These are phyloP conservation scores for Hippocampus guttulatus DNA, from an alignment of 2,113 vertebrate species.

Conservation along the genomic window DNA sequence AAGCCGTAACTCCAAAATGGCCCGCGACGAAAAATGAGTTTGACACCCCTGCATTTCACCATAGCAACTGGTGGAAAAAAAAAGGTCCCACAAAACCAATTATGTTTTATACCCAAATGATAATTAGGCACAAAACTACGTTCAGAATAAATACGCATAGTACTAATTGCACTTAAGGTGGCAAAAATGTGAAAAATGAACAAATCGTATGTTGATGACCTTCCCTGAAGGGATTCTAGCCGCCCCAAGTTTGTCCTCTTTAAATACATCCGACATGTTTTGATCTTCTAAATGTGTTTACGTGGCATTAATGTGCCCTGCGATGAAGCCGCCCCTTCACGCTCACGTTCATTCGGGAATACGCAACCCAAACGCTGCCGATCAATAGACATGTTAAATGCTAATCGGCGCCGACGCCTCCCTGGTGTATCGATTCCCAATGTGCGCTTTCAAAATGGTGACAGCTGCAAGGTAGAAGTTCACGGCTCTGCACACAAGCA, in stretches of 20 bases:
- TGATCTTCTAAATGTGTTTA: conserved; percentile 30
- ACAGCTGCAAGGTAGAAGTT: conserved; percentile 22
- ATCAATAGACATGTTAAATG: conserved; percentile 68
- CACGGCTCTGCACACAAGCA: neutral
- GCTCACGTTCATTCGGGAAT: conserved; percentile 29
- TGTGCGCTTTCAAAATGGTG: conserved; percentile 12
- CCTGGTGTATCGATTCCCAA: conserved; percentile 44
- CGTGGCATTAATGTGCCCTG: conserved; percentile 26
- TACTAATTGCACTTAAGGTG: too few species aligned
- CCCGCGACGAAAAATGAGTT: too few species aligned
- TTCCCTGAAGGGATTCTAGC: neutral
- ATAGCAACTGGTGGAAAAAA: too few species aligned
- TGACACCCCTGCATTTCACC: too few species aligned
- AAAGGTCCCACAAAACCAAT: too few species aligned
- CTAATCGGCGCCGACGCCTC: conserved; percentile 41
- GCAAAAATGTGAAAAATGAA: too few species aligned
- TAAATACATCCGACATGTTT: neutral
- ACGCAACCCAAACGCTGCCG: conserved; percentile 31
- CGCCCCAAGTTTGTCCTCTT: neutral
- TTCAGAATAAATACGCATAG: too few species aligned
- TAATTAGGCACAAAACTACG: too few species aligned
- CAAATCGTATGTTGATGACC: too few species aligned
- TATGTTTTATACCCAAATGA: too few species aligned
- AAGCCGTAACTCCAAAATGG: too few species aligned
- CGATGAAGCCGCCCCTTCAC: conserved; percentile 12